Evolutionary conservation across 2,113 vertebrate species (phyloP), one percentile per base, ranked within the genome.

Genomic region (Alouatta palliata): DNA sequence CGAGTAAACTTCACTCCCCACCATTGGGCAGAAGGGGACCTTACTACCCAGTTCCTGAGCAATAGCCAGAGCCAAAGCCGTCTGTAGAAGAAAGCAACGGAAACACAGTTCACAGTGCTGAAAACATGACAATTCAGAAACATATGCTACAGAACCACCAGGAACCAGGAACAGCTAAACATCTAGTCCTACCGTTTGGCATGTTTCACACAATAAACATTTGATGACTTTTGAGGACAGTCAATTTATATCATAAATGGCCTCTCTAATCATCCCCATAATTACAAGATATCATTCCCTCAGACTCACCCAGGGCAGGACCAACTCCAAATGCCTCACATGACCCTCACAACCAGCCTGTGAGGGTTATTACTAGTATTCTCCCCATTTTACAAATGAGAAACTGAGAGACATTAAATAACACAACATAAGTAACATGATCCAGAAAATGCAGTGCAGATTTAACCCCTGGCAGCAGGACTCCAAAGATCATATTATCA

Each of bases 11-110:
- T 99, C 99, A 79, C 99, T 99, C 92, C 99, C 99, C 88, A 99
- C 99, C 99, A 99, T 99, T 2, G 99, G 99, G 96, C 99, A 99
- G 98, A 99, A 99, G 1, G 99, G 99, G 81, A 99, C 99, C 97
- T 99, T 99, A 97, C 99, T 99, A 49, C 99, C 99, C 98, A 99
- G 97, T 85, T 99, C 99, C 97, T 99, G 99, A 77, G 99, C 99
- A 98, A 99, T 99, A 61, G 99, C 99, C 97, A 99, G 98, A 52
- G 99, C 99, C 7, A 99, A 98, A 90, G 99, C 99, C 43, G 99
- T 99, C 99, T 99, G 95, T 10, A 79, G 96, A 92, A 23, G 58
- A 54, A 49, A 64, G 73, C 40, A 85, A 56, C 1, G 7, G 68
- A 86, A 64, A 86, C 0, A 6, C 9, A 11, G 25, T 81, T 86